Base-by-base conservation (phyloP, 1,140 invertebrate species). In the Diorhabda elongata region DNA sequence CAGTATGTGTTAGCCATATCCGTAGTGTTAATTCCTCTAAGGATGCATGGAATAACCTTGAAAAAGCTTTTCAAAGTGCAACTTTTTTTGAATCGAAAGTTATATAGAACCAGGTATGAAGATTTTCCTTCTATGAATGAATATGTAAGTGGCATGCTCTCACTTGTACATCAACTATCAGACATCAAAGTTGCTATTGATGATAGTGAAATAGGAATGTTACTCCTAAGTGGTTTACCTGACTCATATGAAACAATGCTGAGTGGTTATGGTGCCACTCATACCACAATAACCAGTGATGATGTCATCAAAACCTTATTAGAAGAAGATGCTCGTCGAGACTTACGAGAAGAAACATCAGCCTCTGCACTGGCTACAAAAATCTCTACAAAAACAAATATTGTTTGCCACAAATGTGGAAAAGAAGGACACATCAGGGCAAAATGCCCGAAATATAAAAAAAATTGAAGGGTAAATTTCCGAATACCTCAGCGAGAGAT, bases 391-490 rank as follows among this genome's bases (percentile, higher is more conserved):
- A 26, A 26, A 26, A 65, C 4, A 41, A 41, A 65, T 8, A 43
- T 69, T n/a, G 52, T 41, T 4, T 71, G 67, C 66, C 69, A 44
- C 26, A 56, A 65, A 47, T 69, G 70, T 61, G 65, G 66, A 59
- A 6, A 71, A 69, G 66, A 4, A 3, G 70, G 70, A 11, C 58
- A 71, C 45, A 69, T 65, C 42, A 47, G n/a, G 42, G 3, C 9
- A 11, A 65, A 69, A 61, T 69, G 62, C 42, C 68, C 68, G 2
- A 60, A n/a, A 2, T 26, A 6, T 3, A 0, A 42, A n/a, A 9
- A 11, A 41, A 56, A 2, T 56, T n/a, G 41, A 45, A 7, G 26
- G 59, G 44, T 4, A 59, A 47, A 26, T 26, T 26, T 59, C 11
- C 3, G 42, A 64, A 63, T 52, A 58, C 8, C 4, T 5, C 4